phyloP scores from a whole-genome alignment of 2,113 vertebrate species.

The Dermatemys mawii region DNA sequence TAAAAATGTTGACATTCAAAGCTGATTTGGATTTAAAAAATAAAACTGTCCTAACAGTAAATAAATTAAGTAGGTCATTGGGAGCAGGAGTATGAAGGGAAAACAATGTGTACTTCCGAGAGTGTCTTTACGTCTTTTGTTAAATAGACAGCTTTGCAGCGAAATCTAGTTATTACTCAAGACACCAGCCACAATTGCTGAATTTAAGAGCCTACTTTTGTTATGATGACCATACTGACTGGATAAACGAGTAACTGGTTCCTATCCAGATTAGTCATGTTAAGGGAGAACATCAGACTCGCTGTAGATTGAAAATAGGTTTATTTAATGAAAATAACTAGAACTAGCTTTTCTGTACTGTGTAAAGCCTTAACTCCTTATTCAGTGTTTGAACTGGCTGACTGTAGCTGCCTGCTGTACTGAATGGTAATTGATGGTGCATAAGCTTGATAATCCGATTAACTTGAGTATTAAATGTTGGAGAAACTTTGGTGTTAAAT shows the following conservation, averaged over 20 bases:
- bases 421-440: not conserved
- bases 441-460: not conserved
- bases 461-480: not conserved
- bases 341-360: rapidly evolving
- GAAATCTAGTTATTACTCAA: not conserved
- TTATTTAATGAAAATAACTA: not conserved
- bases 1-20: not conserved
- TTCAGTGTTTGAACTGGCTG: not conserved
- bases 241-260: not conserved
- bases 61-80: not conserved
- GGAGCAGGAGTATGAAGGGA: not conserved
- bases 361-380: not conserved
- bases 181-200: not conserved
- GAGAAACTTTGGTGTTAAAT: not conserved
- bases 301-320: not conserved
- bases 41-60: too few relatives aligned
- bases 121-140: not conserved
- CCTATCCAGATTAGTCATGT: not conserved
- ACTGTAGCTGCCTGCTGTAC: not conserved
- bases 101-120: not conserved
- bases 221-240: not conserved
- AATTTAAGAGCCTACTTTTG: not conserved
- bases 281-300: not conserved
- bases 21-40: not conserved
- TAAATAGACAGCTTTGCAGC: too few relatives aligned